Evolutionary conservation across 2,888 invertebrate genomes (phyloP), one percentile per base, ranked within the genome.

Genomic region (Latrodectus elegans): DNA sequence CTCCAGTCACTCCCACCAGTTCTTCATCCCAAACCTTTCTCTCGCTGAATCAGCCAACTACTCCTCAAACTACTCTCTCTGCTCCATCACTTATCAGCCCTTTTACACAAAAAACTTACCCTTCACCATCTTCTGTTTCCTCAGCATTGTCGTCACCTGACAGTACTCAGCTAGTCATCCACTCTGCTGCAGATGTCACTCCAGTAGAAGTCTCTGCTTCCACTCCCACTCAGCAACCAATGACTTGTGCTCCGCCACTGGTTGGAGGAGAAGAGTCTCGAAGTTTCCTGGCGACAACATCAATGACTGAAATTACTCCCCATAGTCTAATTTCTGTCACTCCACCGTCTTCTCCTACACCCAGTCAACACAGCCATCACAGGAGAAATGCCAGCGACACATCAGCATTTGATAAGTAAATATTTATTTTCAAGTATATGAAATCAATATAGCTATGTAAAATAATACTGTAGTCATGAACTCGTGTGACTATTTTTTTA

Each of bases 341-440:
- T 9, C 89, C 90, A 8, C 89, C 89, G 11, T 74, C 89, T 52
- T 90, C 92, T 22, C 91, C 91, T 9, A 90, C 90, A 60, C 85
- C 84, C 55, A 88, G 87, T 84, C 88, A 89, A 52, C 86, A 87
- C 51, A 90, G 91, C 80, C 94, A 95, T 10, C 96, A 96, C 92
- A 93, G 96, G 80, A 94, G 96, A 84, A 96, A 96, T 92, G 95
- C 96, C 92, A 96, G 96, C 91, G 96, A 96, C 91, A 96, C 96
- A 2, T 95, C 95, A 81, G 95, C 96, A 90, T 96, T 96, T 91
- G 95, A 95, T 92, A 95, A 95, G 95, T 95, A 93, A 93, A 94
- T 81, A 64, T 38, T 17, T 68, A 22, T 38, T 38, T 6, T 38
- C 38, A 38, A 38, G 38, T 38, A 38, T 38, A 1, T 4, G 38